phyloP scores from a whole-genome alignment of 2,888 invertebrate genomes.

The Apomyelois bistriatella region DNA sequence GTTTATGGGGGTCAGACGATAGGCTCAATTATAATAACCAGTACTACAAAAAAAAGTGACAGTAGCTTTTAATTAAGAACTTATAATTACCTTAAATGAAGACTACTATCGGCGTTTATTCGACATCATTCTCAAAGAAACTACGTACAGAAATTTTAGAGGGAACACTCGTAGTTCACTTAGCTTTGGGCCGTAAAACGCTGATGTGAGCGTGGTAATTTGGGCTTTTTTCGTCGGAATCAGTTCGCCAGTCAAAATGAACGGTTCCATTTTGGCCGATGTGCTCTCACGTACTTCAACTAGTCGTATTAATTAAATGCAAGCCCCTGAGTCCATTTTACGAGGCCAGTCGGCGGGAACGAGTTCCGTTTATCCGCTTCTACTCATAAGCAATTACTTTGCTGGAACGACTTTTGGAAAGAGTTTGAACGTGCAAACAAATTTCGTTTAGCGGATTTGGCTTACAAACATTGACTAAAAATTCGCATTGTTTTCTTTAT shows the following conservation, averaged over 20 bases:
- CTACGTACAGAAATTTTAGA: slow-evolving; percentile 13
- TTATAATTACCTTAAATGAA: too few species aligned
- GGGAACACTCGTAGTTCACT: slow-evolving; percentile 35
- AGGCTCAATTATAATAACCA: too few species aligned
- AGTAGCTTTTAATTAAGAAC: too few species aligned
- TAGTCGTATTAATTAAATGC: slow-evolving; percentile 76
- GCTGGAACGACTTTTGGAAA: slow-evolving; percentile 65
- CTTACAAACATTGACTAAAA: slow-evolving; percentile 29
- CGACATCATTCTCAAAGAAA: slow-evolving; percentile 1
- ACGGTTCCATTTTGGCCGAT: slow-evolving; percentile 62
- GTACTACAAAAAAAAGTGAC: too few species aligned
- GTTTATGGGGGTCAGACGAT: too few species aligned
- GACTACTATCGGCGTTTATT: too few species aligned
- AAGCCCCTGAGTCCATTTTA: slow-evolving; percentile 75
- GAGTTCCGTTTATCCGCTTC: slow-evolving; percentile 75
- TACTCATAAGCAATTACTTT: slow-evolving; percentile 78
- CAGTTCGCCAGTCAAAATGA: slow-evolving; percentile 62
- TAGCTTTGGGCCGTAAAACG: slow-evolving; percentile 36
- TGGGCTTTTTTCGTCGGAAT: slow-evolving; percentile 53
- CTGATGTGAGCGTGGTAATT: slow-evolving; percentile 44
- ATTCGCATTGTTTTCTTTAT: too few species aligned
- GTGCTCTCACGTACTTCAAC: slow-evolving; percentile 65
- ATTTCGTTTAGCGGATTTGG: slow-evolving; percentile 63
- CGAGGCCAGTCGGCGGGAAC: slow-evolving; percentile 60
- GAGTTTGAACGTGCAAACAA: slow-evolving; percentile 65